Conservation (phyloP, 2,888 invertebrate species). For the Arge pagana region DNA sequence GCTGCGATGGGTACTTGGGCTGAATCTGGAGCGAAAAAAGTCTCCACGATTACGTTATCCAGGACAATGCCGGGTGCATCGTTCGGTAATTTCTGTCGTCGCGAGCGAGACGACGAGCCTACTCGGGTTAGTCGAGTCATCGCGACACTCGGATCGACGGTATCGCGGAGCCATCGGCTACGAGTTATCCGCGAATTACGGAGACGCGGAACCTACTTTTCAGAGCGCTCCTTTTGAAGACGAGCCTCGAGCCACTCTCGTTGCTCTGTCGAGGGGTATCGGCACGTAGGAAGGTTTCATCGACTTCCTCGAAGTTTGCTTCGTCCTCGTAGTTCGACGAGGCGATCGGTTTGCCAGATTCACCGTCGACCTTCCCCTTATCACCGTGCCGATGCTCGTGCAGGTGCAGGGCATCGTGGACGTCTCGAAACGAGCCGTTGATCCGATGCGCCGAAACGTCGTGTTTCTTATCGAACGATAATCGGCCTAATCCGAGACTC, state of each 20-base stretch:
- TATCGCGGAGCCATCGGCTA: too few relatives aligned
- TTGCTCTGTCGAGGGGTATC: not conserved
- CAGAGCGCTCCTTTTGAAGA: not conserved
- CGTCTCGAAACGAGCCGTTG: conserved; percentile 61
- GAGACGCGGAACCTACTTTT: not conserved
- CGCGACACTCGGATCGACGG: too few relatives aligned
- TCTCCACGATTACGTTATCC: too few relatives aligned
- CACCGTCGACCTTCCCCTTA: not conserved
- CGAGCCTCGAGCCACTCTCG: not conserved
- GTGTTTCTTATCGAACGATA: conserved; percentile 64
- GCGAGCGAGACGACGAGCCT: too few relatives aligned
- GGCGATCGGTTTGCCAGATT: not conserved
- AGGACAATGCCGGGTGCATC: too few relatives aligned
- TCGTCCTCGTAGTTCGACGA: not conserved
- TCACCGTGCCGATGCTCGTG: conserved; percentile 58
- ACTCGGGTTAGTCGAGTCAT: too few relatives aligned
- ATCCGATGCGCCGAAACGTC: conserved; percentile 61
- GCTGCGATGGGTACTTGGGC: not conserved
- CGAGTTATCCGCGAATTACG: too few relatives aligned
- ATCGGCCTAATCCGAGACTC: conserved; percentile 68
- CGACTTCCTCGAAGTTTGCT: conserved; percentile 4
- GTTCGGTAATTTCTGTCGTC: too few relatives aligned
- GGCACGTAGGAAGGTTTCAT: not conserved
- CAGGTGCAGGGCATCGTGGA: conserved; percentile 61
- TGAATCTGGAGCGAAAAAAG: too few relatives aligned